Conservation (phyloP, 2,113 vertebrate genomes). For the Pachypanchax playfairii region DNA sequence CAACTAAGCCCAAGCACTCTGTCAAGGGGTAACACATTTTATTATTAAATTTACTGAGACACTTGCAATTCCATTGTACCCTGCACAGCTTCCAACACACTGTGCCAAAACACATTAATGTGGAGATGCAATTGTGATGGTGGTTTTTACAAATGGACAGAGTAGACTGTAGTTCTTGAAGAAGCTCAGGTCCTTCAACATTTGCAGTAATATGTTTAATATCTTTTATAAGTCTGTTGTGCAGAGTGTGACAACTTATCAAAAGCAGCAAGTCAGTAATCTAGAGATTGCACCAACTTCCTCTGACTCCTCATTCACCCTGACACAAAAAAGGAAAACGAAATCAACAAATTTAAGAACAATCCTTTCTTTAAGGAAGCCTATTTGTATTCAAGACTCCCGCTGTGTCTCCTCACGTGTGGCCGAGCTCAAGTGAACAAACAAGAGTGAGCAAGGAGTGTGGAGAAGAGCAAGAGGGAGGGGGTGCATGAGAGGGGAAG, state of each 20-base stretch:
- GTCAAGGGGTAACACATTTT: too few species aligned
- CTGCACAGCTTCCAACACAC: too few species aligned
- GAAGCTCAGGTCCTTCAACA: too few species aligned
- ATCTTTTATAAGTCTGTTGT: too few species aligned
- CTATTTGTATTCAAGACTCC: slow-evolving; percentile 80
- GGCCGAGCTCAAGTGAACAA: slow-evolving; percentile 74
- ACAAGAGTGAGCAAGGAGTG: slow-evolving; percentile 64
- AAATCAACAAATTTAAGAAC: slow-evolving; percentile 56
- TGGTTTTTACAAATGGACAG: too few species aligned
- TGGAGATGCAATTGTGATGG: too few species aligned
- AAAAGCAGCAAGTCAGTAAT: slow-evolving; percentile 22
- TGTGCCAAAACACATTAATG: too few species aligned
- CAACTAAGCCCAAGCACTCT: too few species aligned
- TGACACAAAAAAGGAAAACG: slow-evolving; percentile 28
- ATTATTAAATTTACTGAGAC: too few species aligned
- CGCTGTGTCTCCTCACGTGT: slow-evolving; percentile 72
- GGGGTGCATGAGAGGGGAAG: slow-evolving; percentile 60
- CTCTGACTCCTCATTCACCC: slow-evolving; percentile 14
- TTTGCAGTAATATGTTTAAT: too few species aligned
- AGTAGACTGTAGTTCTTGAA: too few species aligned
- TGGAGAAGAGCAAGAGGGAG: slow-evolving; percentile 56
- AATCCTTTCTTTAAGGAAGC: slow-evolving; percentile 79
- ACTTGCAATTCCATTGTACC: too few species aligned
- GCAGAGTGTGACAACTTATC: slow-evolving; percentile 28
- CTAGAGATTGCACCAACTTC: slow-evolving; percentile 32